These are phyloP conservation scores for Hypena proboscidalis DNA, from an alignment of 2,888 invertebrate species.

Conservation along the genomic window DNA sequence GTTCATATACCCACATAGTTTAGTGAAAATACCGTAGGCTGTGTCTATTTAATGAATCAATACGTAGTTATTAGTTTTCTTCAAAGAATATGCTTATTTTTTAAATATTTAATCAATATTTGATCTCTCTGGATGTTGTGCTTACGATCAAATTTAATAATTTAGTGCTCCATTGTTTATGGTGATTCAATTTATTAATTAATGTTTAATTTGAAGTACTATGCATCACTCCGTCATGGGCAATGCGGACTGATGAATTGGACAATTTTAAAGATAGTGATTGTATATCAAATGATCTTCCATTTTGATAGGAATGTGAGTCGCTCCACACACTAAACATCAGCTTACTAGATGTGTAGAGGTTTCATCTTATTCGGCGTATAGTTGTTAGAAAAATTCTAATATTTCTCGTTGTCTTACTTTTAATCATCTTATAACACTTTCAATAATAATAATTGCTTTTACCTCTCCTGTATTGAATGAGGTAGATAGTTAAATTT, in stretches of 20 bases:
- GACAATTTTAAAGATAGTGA: slow-evolving; percentile 34
- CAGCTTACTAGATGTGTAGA: slow-evolving; percentile 39
- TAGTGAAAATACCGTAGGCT: slow-evolving; percentile 7
- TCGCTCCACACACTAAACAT: slow-evolving; percentile 48
- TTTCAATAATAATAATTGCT: too few relatives aligned
- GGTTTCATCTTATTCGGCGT: slow-evolving; percentile 18
- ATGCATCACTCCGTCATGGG: slow-evolving; percentile 81
- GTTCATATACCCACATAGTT: slow-evolving; percentile 80
- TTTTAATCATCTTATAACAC: slow-evolving; percentile 4
- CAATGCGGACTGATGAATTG: slow-evolving; percentile 83
- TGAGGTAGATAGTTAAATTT: slow-evolving; percentile 15
- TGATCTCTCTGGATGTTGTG: slow-evolving; percentile 64
- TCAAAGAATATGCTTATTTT: too few relatives aligned
- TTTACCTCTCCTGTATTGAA: slow-evolving; percentile 11
- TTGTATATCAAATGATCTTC: slow-evolving; percentile 46
- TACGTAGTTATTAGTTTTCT: slow-evolving; percentile 12
- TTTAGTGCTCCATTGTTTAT: slow-evolving; percentile 65
- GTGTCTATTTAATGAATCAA: slow-evolving; percentile 20
- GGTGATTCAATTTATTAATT: slow-evolving; percentile 21
- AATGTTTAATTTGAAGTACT: slow-evolving; percentile 39
- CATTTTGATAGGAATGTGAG: slow-evolving; percentile 36
- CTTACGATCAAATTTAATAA: slow-evolving; percentile 30
- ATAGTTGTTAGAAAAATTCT: slow-evolving; percentile 22
- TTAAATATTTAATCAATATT: slow-evolving; percentile 8
- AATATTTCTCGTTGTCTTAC: background rate